A percentile compares a stretch with the other conserved stretches of the same genome.
Conservation (phyloP, 2,797 vertebrate species). For the Caiman crocodilus region DNA sequence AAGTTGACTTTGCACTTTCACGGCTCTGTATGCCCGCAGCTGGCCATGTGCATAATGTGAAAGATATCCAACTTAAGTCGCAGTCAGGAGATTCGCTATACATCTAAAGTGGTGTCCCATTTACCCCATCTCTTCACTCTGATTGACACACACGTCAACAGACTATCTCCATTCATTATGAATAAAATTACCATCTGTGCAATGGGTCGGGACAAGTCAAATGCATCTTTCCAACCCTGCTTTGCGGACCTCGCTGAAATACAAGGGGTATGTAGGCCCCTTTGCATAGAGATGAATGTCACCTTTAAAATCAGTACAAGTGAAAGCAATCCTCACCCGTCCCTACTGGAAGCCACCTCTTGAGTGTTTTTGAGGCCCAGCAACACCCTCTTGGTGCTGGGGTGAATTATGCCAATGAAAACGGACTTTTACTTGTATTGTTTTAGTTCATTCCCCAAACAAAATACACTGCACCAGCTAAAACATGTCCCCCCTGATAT, state of each 20-base stretch:
- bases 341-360: neutral
- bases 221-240: neutral
- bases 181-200: neutral
- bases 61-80: neutral
- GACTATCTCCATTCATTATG: neutral
- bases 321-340: accelerated
- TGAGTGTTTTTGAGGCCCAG: too few species aligned
- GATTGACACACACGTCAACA: neutral
- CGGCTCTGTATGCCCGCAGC: neutral
- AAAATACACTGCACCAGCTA: neutral
- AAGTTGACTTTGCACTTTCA: neutral
- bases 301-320: neutral
- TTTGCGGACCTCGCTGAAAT: neutral
- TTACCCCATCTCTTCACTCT: neutral
- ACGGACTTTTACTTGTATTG: neutral
- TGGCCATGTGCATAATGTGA: neutral
- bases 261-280: neutral
- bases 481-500: too few species aligned
- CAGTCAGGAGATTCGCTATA: neutral
- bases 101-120: neutral
- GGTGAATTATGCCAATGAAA: neutral
- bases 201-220: accelerated
- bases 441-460: neutral
- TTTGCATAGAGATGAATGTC: neutral
- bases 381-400: neutral